Conservation (phyloP, 2,888 invertebrate species). For the Galerucella calmariensis region DNA sequence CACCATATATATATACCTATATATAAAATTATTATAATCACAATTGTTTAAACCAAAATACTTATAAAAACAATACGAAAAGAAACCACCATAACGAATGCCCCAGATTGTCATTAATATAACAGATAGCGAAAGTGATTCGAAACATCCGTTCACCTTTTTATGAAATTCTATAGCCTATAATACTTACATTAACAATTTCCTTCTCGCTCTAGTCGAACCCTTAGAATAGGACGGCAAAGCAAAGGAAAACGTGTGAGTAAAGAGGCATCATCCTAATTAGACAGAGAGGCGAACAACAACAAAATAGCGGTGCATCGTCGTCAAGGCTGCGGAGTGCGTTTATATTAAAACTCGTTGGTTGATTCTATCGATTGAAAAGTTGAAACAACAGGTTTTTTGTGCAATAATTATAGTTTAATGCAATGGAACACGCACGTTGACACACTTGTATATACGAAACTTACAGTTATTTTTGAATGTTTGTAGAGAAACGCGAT, state of each 20-base stretch:
- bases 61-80: constrained; percentile 12
- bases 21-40: background rate
- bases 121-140: constrained; percentile 26
- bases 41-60: background rate
- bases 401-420: constrained; percentile 8
- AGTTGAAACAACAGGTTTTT: constrained; percentile 24
- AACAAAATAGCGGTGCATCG: constrained; percentile 22
- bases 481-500: constrained; percentile 28
- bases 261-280: constrained; percentile 13
- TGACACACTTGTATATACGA: constrained; percentile 23
- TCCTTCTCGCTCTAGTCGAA: constrained; percentile 9
- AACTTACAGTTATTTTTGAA: constrained; percentile 24
- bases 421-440: constrained; percentile 24
- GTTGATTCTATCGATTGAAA: constrained; percentile 23
- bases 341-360: constrained; percentile 23
- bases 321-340: constrained; percentile 22
- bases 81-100: constrained; percentile 26
- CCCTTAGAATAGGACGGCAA: background rate
- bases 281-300: constrained; percentile 24
- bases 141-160: constrained; percentile 8
- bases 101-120: constrained; percentile 17
- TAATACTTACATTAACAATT: constrained; percentile 14
- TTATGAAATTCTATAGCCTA: background rate
- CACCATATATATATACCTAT: background rate
- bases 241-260: background rate